Conservation (phyloP, 2,888 invertebrate genomes). For the Camponotus fellah region DNA sequence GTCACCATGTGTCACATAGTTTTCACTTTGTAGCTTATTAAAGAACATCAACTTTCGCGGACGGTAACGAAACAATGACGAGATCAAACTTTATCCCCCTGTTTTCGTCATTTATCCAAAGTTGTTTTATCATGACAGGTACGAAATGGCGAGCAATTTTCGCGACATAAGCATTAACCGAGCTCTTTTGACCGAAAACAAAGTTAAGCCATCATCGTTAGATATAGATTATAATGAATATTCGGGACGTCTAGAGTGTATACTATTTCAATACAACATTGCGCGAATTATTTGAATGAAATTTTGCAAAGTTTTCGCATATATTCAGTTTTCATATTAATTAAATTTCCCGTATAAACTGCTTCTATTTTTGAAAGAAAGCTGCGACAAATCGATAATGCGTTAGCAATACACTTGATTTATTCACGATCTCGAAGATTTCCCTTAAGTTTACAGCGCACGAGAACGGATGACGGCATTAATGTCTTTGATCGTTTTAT, state of each 20-base stretch:
- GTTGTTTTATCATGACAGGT: constrained; percentile 1
- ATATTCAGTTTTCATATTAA: constrained; percentile 14
- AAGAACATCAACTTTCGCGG: constrained; percentile 38
- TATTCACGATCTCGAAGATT: constrained; percentile 67
- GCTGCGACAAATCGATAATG: constrained; percentile 61
- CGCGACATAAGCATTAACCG: constrained; percentile 12
- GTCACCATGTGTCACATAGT: constrained; percentile 16
- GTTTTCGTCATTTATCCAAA: constrained; percentile 8
- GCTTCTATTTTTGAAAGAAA: constrained; percentile 7
- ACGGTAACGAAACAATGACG: constrained; percentile 26
- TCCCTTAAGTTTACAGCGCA: constrained; percentile 71
- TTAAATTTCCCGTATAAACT: constrained; percentile 10
- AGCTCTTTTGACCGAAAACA: not conserved
- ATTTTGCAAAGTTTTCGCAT: not conserved
- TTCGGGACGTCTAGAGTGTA: not conserved
- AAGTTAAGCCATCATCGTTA: constrained; percentile 2
- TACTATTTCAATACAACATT: not conserved
- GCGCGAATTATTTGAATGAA: not conserved
- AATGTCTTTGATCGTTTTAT: constrained; percentile 58
- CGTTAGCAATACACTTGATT: constrained; percentile 56
- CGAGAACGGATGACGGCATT: constrained; percentile 70
- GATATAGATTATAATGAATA: not conserved
- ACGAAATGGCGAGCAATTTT: constrained; percentile 15
- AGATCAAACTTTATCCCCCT: constrained; percentile 34
- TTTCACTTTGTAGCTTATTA: constrained; percentile 35